A percentile compares a stretch with the other conserved stretches of the same genome.
Evolutionary conservation across 2,113 vertebrate species (phyloP).

Genomic region (Stegastes partitus): DNA sequence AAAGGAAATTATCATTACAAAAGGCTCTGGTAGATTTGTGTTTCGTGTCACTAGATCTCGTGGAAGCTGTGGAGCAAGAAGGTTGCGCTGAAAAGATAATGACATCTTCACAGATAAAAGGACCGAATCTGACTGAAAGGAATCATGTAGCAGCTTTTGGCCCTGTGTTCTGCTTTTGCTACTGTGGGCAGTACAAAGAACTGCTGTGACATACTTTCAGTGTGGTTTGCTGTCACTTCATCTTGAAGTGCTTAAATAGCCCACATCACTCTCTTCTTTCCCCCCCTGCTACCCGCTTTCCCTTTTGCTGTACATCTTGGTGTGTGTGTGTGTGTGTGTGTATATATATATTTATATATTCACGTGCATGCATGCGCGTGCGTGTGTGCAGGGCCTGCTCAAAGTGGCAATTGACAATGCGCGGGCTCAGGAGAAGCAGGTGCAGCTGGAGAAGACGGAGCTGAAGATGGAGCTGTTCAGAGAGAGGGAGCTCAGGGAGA

Average conservation of each 20-base stretch:
- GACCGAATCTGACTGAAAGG: slow-evolving; percentile 18
- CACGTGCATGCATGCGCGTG: slow-evolving; percentile 33
- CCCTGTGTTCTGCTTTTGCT: slow-evolving; percentile 30
- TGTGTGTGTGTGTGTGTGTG: not conserved
- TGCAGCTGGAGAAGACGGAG: slow-evolving; percentile 99
- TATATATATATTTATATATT: not conserved
- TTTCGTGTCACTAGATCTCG: not conserved
- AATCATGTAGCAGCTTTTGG: slow-evolving; percentile 19
- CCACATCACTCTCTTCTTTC: slow-evolving; percentile 52
- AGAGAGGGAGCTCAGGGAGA: slow-evolving; percentile 97
- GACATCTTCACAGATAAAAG: slow-evolving; percentile 14
- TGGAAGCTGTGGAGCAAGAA: slow-evolving; percentile 2
- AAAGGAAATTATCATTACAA: not conserved
- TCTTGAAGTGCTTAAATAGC: slow-evolving; percentile 56
- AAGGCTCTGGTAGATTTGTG: not conserved
- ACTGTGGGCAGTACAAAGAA: slow-evolving; percentile 45
- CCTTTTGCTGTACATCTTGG: not conserved
- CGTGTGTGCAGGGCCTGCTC: slow-evolving; percentile 90
- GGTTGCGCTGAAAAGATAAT: not conserved
- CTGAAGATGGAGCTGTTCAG: slow-evolving; percentile 99
- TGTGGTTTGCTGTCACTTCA: slow-evolving; percentile 62
- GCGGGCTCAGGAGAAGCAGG: slow-evolving; percentile 98
- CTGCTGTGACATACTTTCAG: slow-evolving; percentile 59
- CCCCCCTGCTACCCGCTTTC: not conserved
- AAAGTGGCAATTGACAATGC: slow-evolving; percentile 99